Percentiles rank a stretch among this genome's conserved stretches.
These are phyloP conservation scores for Lemur catta DNA, from an alignment of 2,797 vertebrate genomes.

Conservation along the genomic window DNA sequence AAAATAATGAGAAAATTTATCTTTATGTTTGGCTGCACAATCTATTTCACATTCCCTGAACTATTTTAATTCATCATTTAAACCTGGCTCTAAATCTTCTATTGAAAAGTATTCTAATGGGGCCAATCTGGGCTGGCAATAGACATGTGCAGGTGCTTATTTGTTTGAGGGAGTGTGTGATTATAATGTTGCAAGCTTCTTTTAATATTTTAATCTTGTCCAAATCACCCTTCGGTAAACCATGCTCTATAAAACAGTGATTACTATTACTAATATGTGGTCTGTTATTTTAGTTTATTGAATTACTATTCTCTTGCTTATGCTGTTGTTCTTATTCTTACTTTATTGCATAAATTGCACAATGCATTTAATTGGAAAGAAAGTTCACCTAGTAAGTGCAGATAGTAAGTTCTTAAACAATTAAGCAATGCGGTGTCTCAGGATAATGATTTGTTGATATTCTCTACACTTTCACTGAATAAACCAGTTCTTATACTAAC, in stretches of 20 bases:
- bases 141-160: background rate
- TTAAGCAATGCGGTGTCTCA: background rate
- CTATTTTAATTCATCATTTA: conserved; percentile 64
- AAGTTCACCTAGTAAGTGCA: background rate
- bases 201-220: conserved; percentile 5
- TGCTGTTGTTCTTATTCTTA: background rate
- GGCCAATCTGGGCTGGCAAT: background rate
- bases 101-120: conserved; percentile 38
- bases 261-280: background rate
- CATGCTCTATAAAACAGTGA: background rate
- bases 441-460: background rate
- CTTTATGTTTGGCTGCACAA: conserved; percentile 64
- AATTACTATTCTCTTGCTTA: background rate
- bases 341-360: background rate
- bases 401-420: background rate
- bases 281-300: background rate
- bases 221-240: background rate
- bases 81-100: conserved; percentile 45
- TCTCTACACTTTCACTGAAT: background rate
- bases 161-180: background rate
- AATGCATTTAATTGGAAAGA: background rate
- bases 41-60: conserved; percentile 61
- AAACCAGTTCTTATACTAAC: background rate
- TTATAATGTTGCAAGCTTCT: background rate
- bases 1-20: conserved; percentile 67